Evolutionary conservation across 2,888 invertebrate species (phyloP).

Genomic region (Lasius fuliginosus): DNA sequence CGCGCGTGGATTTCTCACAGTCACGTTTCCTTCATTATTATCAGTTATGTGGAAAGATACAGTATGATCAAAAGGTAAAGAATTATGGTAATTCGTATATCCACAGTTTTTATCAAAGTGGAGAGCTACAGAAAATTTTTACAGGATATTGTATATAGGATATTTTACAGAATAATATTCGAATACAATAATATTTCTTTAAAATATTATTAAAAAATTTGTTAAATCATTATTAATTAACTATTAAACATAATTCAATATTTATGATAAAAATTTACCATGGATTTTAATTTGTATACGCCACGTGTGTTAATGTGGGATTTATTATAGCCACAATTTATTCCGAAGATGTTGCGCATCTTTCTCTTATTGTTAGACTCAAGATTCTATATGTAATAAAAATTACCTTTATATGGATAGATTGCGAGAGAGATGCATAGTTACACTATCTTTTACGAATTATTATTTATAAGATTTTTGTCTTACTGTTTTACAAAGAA

Average conservation of each 20-base stretch:
- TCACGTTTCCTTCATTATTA: constrained; percentile 40
- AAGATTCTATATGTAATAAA: not conserved
- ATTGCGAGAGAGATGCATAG: not conserved
- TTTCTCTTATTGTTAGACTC: not conserved
- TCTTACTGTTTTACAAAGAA: not conserved
- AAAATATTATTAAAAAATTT: not conserved
- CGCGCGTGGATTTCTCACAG: constrained; percentile 23
- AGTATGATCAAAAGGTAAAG: constrained; percentile 21
- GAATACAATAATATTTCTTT: not conserved
- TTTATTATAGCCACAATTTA: not conserved
- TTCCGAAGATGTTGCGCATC: not conserved
- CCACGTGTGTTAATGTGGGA: not conserved
- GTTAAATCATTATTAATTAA: not conserved
- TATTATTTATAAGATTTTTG: constrained; percentile 16
- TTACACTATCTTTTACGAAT: not conserved
- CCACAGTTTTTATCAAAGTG: not conserved
- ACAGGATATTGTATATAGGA: not conserved
- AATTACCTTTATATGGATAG: not conserved
- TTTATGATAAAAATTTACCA: not conserved
- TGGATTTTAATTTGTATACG: not conserved
- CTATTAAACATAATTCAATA: not conserved
- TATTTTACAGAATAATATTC: not conserved
- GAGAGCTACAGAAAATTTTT: not conserved
- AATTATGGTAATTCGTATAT: constrained; percentile 13
- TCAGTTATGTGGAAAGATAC: constrained; percentile 33